Percentiles rank a stretch among this genome's conserved stretches.
phyloP scores from a whole-genome alignment of 2,888 invertebrate species.

The Leucozona laternaria region DNA sequence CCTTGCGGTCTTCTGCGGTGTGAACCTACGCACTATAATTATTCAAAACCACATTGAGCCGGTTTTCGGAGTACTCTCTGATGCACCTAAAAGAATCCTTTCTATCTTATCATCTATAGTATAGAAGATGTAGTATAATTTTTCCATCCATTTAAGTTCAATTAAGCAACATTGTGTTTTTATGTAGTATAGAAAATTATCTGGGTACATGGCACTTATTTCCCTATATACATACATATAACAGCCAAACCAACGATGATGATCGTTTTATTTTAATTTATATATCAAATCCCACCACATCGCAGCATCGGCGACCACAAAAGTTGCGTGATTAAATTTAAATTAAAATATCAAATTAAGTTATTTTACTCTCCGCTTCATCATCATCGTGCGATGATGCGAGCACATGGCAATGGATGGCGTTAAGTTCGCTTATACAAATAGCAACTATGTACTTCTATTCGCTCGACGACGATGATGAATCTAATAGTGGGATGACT shows the following conservation, averaged over 20 bases:
- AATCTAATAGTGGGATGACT: neutral
- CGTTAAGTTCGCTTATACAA: constrained; percentile 3
- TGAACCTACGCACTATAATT: constrained; percentile 29
- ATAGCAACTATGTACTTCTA: neutral
- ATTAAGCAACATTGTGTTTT: constrained; percentile 42
- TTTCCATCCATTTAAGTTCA: constrained; percentile 32
- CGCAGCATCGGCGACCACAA: constrained; percentile 37
- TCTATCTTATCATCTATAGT: neutral
- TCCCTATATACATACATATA: constrained; percentile 28
- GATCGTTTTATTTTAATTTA: constrained; percentile 45
- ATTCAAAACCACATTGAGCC: constrained; percentile 22
- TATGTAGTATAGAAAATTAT: neutral
- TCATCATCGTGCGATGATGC: constrained; percentile 9
- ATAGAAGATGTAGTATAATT: neutral
- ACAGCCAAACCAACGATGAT: neutral
- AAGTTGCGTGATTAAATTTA: constrained; percentile 68
- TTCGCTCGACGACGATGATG: neutral
- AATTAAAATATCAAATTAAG: constrained; percentile 63
- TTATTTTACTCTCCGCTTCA: constrained; percentile 33
- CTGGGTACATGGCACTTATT: constrained; percentile 8
- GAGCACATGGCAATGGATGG: constrained; percentile 33
- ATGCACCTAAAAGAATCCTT: neutral
- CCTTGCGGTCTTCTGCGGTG: constrained; percentile 5
- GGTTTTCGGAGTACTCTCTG: neutral
- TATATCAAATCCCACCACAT: constrained; percentile 53